phyloP scores from a whole-genome alignment of 2,888 invertebrate species.

The Tetanocera ferruginea region DNA sequence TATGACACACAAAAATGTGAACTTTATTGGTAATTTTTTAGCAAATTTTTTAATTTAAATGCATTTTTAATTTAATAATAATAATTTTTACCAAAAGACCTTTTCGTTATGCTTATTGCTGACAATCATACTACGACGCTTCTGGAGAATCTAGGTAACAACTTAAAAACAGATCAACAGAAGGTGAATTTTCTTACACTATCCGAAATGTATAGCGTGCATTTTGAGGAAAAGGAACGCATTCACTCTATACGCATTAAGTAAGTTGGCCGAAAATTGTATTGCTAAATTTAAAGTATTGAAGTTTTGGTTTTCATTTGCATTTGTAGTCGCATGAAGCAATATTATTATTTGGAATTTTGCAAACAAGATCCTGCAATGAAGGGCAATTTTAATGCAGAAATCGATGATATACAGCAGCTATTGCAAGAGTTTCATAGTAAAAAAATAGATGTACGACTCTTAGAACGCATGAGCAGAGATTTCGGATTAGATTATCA shows the following conservation, averaged over 20 bases:
- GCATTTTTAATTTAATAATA: neutral
- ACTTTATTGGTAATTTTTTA: slow-evolving; percentile 60
- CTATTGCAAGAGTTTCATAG: slow-evolving; percentile 65
- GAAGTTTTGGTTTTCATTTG: neutral
- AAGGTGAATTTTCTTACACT: slow-evolving; percentile 65
- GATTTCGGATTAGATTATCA: slow-evolving; percentile 69
- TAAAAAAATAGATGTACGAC: slow-evolving; percentile 62
- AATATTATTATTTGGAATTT: slow-evolving; percentile 67
- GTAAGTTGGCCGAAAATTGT: slow-evolving; percentile 50
- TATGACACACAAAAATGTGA: slow-evolving; percentile 63
- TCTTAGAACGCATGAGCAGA: slow-evolving; percentile 64
- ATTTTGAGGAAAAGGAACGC: slow-evolving; percentile 58
- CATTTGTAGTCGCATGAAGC: slow-evolving; percentile 63
- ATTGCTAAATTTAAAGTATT: neutral
- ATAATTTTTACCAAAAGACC: slow-evolving; percentile 50
- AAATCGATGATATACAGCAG: slow-evolving; percentile 64
- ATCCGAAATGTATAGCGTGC: slow-evolving; percentile 66
- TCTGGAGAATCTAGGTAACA: slow-evolving; percentile 59
- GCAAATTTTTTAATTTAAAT: neutral
- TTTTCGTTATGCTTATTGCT: slow-evolving; percentile 63
- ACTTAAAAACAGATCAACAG: slow-evolving; percentile 64
- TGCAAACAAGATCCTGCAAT: slow-evolving; percentile 66
- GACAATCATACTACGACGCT: slow-evolving; percentile 56
- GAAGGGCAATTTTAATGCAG: slow-evolving; percentile 63
- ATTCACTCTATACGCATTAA: slow-evolving; percentile 59